phyloP scores from a whole-genome alignment of 2,888 invertebrate genomes.

The Lycia hirtaria region DNA sequence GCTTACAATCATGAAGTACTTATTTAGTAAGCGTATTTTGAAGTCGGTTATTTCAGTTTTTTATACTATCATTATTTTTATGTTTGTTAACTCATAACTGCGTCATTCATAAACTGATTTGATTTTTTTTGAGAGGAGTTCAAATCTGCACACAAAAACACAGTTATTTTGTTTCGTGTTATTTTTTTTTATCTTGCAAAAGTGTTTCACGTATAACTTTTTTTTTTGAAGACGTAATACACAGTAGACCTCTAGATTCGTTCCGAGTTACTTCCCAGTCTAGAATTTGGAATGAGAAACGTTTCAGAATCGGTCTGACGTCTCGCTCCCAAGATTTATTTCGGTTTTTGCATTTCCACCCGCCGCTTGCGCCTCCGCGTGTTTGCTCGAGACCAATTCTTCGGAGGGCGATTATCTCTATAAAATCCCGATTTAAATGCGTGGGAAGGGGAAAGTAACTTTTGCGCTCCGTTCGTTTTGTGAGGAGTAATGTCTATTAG shows the following conservation, averaged over 20 bases:
- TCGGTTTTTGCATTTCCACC: slow-evolving; percentile 70
- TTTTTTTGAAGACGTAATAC: neutral
- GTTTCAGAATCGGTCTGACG: slow-evolving; percentile 54
- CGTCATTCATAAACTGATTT: too few species aligned
- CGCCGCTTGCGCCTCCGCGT: slow-evolving; percentile 51
- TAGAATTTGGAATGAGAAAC: slow-evolving; percentile 71
- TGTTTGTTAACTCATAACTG: too few species aligned
- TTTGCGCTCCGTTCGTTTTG: neutral
- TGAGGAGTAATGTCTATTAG: neutral
- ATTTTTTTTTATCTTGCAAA: too few species aligned
- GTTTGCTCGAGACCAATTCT: slow-evolving; percentile 51
- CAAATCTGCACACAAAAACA: too few species aligned
- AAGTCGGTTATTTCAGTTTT: too few species aligned
- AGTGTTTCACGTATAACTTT: too few species aligned
- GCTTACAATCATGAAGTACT: too few species aligned
- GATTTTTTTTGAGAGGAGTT: too few species aligned
- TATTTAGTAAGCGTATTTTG: too few species aligned
- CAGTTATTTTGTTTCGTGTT: too few species aligned
- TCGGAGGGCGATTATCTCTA: slow-evolving; percentile 61
- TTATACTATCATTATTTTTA: too few species aligned
- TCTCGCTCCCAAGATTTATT: slow-evolving; percentile 73
- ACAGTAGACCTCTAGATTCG: slow-evolving; percentile 39
- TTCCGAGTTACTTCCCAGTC: slow-evolving; percentile 55
- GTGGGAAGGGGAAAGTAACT: slow-evolving; percentile 12
- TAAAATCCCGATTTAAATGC: slow-evolving; percentile 54